These are phyloP conservation scores for Apis mellifera DNA, from an alignment of 1,140 invertebrate species.

Conservation along the genomic window Amel_HAv3.1 CM009932.2:11517501-11518000, in stretches of 20 bases:
- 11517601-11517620: background rate
- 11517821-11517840: background rate
- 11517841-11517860: background rate
- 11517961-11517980: conserved; percentile 81
- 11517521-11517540: conserved; percentile 1
- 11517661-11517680: too few species aligned
- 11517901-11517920: conserved; percentile 78
- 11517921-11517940: conserved; percentile 81
- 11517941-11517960: conserved; percentile 82
- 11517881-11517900: conserved; percentile 53
- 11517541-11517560: conserved; percentile 13
- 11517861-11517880: conserved; percentile 49
- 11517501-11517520: conserved; percentile 41
- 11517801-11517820: conserved; percentile 3
- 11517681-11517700: background rate
- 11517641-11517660: too few species aligned
- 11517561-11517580: background rate
- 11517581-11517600: background rate
- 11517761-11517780: too few species aligned
- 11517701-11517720: background rate
- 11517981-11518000: conserved; percentile 67
- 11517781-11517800: background rate
- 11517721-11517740: too few species aligned
- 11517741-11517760: background rate
- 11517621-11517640: too few species aligned